Evolutionary conservation across 2,113 vertebrate species (phyloP).

Genomic region (Boulengeromyrus knoepffleri): DNA sequence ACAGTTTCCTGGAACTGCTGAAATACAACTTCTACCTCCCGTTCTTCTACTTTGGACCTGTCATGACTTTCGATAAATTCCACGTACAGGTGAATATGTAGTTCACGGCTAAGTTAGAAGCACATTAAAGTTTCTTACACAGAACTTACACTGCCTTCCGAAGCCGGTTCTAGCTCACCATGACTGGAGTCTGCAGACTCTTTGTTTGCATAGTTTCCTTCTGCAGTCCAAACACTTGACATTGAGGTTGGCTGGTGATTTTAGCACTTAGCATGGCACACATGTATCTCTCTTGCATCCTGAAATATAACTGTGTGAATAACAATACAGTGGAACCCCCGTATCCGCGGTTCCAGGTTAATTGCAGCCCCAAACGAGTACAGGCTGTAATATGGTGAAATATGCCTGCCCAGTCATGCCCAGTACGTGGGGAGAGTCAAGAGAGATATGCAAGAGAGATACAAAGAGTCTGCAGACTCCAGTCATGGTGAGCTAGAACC

Average conservation of each 20-base stretch:
- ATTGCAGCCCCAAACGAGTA: background rate
- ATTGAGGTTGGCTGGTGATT: background rate
- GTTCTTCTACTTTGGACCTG: constrained; percentile 92
- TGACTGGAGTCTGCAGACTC: background rate
- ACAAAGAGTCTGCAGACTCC: no score
- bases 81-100: constrained; percentile 68
- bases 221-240: background rate
- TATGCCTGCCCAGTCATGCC: background rate
- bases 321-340: background rate
- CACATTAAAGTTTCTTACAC: background rate
- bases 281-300: background rate
- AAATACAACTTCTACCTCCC: constrained; percentile 99
- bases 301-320: background rate
- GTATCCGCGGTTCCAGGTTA: background rate
- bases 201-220: background rate
- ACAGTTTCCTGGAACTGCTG: constrained; percentile 82
- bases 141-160: background rate
- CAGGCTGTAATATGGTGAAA: background rate
- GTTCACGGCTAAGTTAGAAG: background rate
- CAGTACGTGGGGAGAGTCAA: no score
- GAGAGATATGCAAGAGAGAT: no score
- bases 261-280: background rate
- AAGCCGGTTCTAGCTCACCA: background rate
- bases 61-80: constrained; percentile 93
- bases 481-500: no score